Evolutionary conservation across 2,888 invertebrate genomes (phyloP), one percentile per base, ranked within the genome.

Genomic region (Tinea trinotella): DNA sequence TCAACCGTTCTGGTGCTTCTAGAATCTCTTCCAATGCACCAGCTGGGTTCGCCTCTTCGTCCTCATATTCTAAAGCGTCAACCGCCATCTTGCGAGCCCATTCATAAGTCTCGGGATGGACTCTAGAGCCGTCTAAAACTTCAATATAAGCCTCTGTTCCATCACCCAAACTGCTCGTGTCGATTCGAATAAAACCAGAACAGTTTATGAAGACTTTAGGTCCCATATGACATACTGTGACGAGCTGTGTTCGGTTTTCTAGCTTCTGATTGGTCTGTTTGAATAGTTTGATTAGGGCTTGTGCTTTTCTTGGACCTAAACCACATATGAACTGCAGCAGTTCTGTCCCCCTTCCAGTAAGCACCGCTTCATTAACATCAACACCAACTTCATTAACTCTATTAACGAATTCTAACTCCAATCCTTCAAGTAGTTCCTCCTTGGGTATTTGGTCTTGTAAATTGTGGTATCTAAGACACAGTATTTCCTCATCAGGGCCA

Each of bases 11-110:
- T 0, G 99, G 98, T 6, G 96, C 92, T 74, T 98, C 97, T 0
- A 99, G 86, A 67, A 99, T 99, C 76, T 99, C 99, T 76, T 99
- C 99, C 19, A 99, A 82, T 10, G 99, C 99, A 0, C 97, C 97
- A 0, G 98, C 98, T 0, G 98, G 98, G 78, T 98, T 97, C 0
- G 94, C 94, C 62, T 97, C 97, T 70, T 97, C 97, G 67, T 98
- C 98, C 68, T 99, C 98, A 64, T 98, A 98, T 66, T 99, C 99
- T 49, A 99, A 83, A 0, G 99, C 99, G 77, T 99, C 99, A 0
- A 99, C 98, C 0, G 99, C 99, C 99, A 99, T 99, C 83, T 99
- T 99, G 36, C 99, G 88, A 0, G 99, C 99, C 99, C 99, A 99
- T 70, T 99, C 99, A 74, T 99, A 99, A 0, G 98, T 97, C 84